These are phyloP conservation scores for Drosophila siamana DNA, from an alignment of 2,888 invertebrate genomes.

Conservation along the genomic window DNA sequence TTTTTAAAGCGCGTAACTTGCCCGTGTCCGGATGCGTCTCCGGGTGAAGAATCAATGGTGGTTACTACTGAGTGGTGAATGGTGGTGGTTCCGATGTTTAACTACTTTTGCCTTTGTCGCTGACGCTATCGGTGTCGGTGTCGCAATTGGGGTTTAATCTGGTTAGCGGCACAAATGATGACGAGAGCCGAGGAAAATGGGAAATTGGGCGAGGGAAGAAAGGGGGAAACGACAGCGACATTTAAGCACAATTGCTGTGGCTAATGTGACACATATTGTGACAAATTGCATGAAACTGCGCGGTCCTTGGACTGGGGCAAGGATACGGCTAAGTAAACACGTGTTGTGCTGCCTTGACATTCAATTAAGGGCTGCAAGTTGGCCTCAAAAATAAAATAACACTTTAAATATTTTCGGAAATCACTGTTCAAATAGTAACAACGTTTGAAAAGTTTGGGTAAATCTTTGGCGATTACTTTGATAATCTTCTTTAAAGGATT, in stretches of 20 bases:
- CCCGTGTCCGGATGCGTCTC: conserved; percentile 10
- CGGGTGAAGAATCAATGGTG: conserved; percentile 39
- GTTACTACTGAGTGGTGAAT: conserved; percentile 33
- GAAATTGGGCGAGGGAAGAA: background rate
- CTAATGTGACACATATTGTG: conserved; percentile 86
- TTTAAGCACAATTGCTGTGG: conserved; percentile 83
- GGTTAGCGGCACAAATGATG: conserved; percentile 71
- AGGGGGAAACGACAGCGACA: conserved; percentile 47
- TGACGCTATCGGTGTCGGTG: conserved; percentile 68
- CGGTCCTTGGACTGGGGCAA: conserved; percentile 22
- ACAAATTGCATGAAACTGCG: conserved; percentile 84
- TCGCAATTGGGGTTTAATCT: conserved; percentile 78
- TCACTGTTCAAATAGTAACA: background rate
- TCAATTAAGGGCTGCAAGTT: conserved; percentile 39
- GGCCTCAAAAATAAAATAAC: conserved; percentile 1
- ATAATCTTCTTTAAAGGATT: background rate
- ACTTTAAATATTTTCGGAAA: conserved; percentile 10
- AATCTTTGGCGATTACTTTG: background rate
- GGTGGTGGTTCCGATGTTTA: conserved; percentile 56
- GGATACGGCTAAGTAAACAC: conserved; percentile 59
- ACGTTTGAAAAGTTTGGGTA: background rate
- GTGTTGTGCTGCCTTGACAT: conserved; percentile 54
- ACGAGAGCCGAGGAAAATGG: conserved; percentile 38
- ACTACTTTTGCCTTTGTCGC: conserved; percentile 49
- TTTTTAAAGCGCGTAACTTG: conserved; percentile 56